Evolutionary conservation across 1,140 invertebrate genomes (phyloP).

Genomic region (Aricia agestis): DNA sequence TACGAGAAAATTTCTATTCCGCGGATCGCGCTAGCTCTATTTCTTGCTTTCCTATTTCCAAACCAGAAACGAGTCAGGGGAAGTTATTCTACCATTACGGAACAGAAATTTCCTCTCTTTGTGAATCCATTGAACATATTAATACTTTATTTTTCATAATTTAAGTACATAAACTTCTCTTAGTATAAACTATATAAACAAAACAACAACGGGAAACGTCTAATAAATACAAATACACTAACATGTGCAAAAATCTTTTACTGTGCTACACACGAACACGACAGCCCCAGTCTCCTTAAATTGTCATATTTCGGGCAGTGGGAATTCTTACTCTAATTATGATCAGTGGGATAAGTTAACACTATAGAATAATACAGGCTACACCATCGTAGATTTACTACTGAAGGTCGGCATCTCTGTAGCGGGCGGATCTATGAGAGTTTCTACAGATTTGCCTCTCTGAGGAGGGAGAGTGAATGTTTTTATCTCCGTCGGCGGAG

Average conservation of each 20-base stretch:
- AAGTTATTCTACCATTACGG: slow-evolving; percentile 61
- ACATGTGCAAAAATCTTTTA: slow-evolving; percentile 28
- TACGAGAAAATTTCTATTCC: slow-evolving; percentile 76
- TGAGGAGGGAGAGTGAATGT: slow-evolving; percentile 65
- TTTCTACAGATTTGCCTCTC: slow-evolving; percentile 67
- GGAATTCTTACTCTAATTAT: slow-evolving; percentile 20
- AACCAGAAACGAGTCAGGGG: slow-evolving; percentile 33
- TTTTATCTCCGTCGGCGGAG: slow-evolving; percentile 59
- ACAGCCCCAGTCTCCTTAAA: slow-evolving; percentile 24
- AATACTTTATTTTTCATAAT: slow-evolving; percentile 38
- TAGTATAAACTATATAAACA: slow-evolving; percentile 39
- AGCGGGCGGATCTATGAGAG: slow-evolving; percentile 57
- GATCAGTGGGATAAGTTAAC: slow-evolving; percentile 35
- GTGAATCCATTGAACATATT: slow-evolving; percentile 41
- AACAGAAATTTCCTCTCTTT: slow-evolving; percentile 74
- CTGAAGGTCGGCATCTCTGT: slow-evolving; percentile 60
- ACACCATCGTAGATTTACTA: slow-evolving; percentile 73
- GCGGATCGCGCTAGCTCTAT: slow-evolving; percentile 49
- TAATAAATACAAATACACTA: slow-evolving; percentile 18
- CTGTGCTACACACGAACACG: slow-evolving; percentile 22
- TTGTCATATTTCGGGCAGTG: slow-evolving; percentile 29
- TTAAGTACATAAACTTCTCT: slow-evolving; percentile 27
- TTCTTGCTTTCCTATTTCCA: slow-evolving; percentile 67
- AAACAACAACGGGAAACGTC: slow-evolving; percentile 51
- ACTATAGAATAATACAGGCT: slow-evolving; percentile 21